Base-by-base conservation (phyloP, 1,140 invertebrate genomes). In the Euura saliciscinereae region DNA sequence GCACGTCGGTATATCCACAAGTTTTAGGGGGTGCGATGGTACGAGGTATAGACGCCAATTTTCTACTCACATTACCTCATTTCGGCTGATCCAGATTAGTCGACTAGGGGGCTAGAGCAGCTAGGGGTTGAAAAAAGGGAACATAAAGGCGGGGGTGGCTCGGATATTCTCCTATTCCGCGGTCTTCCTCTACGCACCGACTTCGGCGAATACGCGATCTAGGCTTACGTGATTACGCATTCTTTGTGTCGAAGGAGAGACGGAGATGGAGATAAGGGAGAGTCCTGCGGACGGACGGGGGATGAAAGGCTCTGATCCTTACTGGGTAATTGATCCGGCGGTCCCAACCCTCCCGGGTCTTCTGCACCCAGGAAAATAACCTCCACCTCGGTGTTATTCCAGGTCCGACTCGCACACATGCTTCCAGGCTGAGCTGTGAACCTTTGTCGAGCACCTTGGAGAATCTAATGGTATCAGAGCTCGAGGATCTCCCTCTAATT, bases 21-120 rank as follows among this genome's bases (percentile, higher is more conserved):
- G n/a, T n/a, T n/a, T n/a, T n/a, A n/a, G n/a, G n/a, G n/a, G n/a
- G n/a, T n/a, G n/a, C n/a, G n/a, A n/a, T n/a, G n/a, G n/a, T n/a
- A n/a, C n/a, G n/a, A n/a, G n/a, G n/a, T n/a, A n/a, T n/a, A 59
- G 51, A 8, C 51, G 51, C 42, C 67, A 66, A 69, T 68, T 69
- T 44, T 73, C 59, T 65, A 51, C 66, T 66, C 43, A n/a, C 68
- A 70, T 73, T 72, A 72, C 74, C 73, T 75, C 69, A 71, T 73
- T 51, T 69, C 46, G 44, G 69, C 51, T 75, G 69, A 76, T 74
- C 73, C 73, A 75, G 73, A 76, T 76, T 76, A 76, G 59, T 59
- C 51, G 2, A 68, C 65, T 45, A 13, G 68, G 75, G 28, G 67
- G n/a, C 71, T 73, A n/a, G 8, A 59, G 4, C 8, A 59, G 51